Evolutionary conservation across 2,888 invertebrate species (phyloP), one percentile per base, ranked within the genome.

Genomic region (Drosophila kanekoi): DNA sequence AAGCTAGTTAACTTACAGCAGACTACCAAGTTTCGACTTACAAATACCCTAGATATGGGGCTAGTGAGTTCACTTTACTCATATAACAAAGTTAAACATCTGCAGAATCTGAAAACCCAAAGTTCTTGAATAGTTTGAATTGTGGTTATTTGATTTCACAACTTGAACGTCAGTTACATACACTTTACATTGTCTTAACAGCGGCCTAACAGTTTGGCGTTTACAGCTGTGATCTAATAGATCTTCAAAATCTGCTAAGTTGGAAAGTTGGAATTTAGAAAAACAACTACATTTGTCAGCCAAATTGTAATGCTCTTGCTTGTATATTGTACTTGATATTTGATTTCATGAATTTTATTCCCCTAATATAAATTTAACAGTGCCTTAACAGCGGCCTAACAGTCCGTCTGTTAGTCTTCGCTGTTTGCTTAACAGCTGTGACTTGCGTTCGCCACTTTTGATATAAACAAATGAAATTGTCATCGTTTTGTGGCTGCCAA

Each of bases 401-500:
- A 60, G 51, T 20, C 33, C 40, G 41, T 10, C 40, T 43, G 16
- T 37, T 68, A 41, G 33, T 35, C 51, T 45, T 48, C 11, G 20
- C 52, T 43, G 41, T 61, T 67, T 49, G 37, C 44, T 63, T 32
- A 43, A 53, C 20, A 57, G 43, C 16, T 45, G 51, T 45, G 18
- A 9, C 10, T 33, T 59, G 28, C 8, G 57, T 45, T 75, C 38
- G 48, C 63, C 63, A 73, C 65, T 82, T 69, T 86, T 72, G 67
- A 68, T 80, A 79, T 72, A 86, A 88, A 83, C 83, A 83, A 83
- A 83, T 78, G 54, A 65, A 74, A 82, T 70, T 70, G 76, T 68
- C 84, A 80, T 63, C 72, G 68, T 45, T 71, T 57, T 67, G 72
- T 56, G 49, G 67, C 54, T 48, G 81, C 75, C 76, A 81, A 80